A percentile compares a stretch with the other conserved stretches of the same genome.
phyloP scores from a whole-genome alignment of 2,797 vertebrate species.

The Hyperoplus immaculatus region DNA sequence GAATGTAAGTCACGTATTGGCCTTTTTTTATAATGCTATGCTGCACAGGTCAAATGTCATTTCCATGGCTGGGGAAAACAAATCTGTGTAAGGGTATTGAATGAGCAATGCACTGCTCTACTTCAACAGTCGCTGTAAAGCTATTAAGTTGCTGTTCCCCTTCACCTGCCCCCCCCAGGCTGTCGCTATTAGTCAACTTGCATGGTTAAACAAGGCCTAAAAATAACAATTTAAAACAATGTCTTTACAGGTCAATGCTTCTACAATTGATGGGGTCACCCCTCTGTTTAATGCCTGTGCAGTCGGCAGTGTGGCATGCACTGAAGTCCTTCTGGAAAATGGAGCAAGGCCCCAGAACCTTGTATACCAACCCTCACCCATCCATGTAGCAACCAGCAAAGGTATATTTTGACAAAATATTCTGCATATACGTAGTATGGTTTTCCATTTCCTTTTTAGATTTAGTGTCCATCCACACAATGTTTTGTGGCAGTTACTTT shows the following conservation, averaged over 20 bases:
- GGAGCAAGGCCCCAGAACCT: constrained; percentile 91
- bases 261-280: constrained; percentile 94
- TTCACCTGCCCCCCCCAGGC: constrained; percentile 57
- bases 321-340: constrained; percentile 91
- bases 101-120: constrained; percentile 44
- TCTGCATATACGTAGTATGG: not conserved
- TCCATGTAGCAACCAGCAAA: constrained; percentile 93
- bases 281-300: constrained; percentile 94
- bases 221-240: constrained; percentile 65
- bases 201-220: constrained; percentile 64
- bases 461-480: not conserved
- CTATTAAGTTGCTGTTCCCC: constrained; percentile 58
- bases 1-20: constrained; percentile 87
- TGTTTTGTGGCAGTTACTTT: not conserved
- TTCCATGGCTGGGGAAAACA: constrained; percentile 43
- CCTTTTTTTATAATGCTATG: constrained; percentile 54
- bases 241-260: constrained; percentile 90
- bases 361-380: constrained; percentile 91
- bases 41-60: constrained; percentile 64
- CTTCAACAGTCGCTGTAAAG: constrained; percentile 52
- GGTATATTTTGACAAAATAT: constrained; percentile 77
- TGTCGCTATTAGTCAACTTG: constrained; percentile 67
- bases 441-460: not conserved
- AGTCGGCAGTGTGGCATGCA: constrained; percentile 89
- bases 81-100: constrained; percentile 50